Evolutionary conservation across 1,140 invertebrate genomes (phyloP), one percentile per base, ranked within the genome.

Genomic region (Chrysomallon squamiferum): DNA sequence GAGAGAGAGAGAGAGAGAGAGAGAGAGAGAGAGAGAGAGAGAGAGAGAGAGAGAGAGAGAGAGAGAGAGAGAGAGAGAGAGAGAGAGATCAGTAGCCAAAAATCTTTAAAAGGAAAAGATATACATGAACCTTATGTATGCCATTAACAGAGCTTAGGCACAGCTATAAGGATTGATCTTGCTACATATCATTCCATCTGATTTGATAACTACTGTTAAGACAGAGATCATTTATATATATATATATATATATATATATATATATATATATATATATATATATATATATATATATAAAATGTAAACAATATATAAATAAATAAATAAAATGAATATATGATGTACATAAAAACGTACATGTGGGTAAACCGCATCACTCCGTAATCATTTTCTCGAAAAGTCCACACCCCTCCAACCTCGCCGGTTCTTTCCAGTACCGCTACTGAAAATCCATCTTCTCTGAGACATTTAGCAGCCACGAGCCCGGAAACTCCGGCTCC

Each of bases 291-390:
- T 13, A 43, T 43, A 43, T n/a, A 43, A 11, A 43, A 13, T 43
- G 11, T n/a, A 13, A 43, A 43, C n/a, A 13, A 11, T 43, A 13
- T 13, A 13, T 43, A 43, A 13, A 43, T 43, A 11, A n/a, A n/a
- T n/a, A n/a, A n/a, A n/a, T n/a, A n/a, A n/a, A n/a, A n/a, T n/a
- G n/a, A n/a, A n/a, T n/a, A n/a, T n/a, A n/a, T n/a, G n/a, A n/a
- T n/a, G n/a, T n/a, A n/a, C n/a, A n/a, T n/a, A n/a, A n/a, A n/a
- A 54, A 68, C 82, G 74, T 66, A 84, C 82, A 85, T 85, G 66
- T 85, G 81, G 30, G 83, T 85, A 61, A 82, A 85, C 56, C 75
- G 75, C 83, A 84, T 85, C 4, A 85, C 82, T 35, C 82, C 83
- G 73, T 84, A 85, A 32, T 78, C 77, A 65, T 83, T 68, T 70